Evolutionary conservation across 23 tunicate genomes (phyloP).

Genomic region (Trididemnum miniatum): DNA sequence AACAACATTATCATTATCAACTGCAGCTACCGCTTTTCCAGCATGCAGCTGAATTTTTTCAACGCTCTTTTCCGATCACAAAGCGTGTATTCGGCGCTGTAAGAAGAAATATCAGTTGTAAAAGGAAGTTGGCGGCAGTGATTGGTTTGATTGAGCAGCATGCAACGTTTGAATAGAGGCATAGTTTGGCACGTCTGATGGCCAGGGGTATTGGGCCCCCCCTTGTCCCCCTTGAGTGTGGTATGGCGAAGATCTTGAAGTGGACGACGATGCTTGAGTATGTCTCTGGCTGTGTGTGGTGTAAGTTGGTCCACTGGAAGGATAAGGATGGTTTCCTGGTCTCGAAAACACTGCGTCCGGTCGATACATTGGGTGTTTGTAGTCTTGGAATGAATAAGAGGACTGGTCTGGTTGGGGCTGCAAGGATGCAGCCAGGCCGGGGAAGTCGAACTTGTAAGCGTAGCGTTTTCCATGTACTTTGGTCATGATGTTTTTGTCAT

Average conservation of each 20-base stretch:
- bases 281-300: slow-evolving; percentile 45
- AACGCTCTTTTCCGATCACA: too few relatives aligned
- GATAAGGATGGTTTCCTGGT: slow-evolving; percentile 49
- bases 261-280: slow-evolving; percentile 41
- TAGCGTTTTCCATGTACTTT: slow-evolving; percentile 99
- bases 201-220: slow-evolving; percentile 61
- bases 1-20: too few relatives aligned
- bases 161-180: slow-evolving; percentile 32
- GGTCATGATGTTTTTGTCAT: slow-evolving; percentile 99
- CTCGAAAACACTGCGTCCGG: slow-evolving; percentile 46
- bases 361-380: slow-evolving; percentile 62
- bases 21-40: too few relatives aligned
- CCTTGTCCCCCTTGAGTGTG: slow-evolving; percentile 23
- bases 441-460: slow-evolving; percentile 99
- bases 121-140: slow-evolving; percentile 91
- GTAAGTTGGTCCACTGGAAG: slow-evolving; percentile 35
- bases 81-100: too few relatives aligned
- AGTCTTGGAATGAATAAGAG: slow-evolving; percentile 61
- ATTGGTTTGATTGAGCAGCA: slow-evolving; percentile 50
- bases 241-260: slow-evolving; percentile 67
- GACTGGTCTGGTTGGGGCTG: slow-evolving; percentile 94
- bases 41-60: too few relatives aligned
- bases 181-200: slow-evolving; percentile 37
- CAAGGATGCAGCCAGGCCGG: slow-evolving; percentile 91
- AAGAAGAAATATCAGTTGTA: slow-evolving; percentile 76